Conservation (phyloP, 2,113 vertebrate species). For the Circaetus gallicus region DNA sequence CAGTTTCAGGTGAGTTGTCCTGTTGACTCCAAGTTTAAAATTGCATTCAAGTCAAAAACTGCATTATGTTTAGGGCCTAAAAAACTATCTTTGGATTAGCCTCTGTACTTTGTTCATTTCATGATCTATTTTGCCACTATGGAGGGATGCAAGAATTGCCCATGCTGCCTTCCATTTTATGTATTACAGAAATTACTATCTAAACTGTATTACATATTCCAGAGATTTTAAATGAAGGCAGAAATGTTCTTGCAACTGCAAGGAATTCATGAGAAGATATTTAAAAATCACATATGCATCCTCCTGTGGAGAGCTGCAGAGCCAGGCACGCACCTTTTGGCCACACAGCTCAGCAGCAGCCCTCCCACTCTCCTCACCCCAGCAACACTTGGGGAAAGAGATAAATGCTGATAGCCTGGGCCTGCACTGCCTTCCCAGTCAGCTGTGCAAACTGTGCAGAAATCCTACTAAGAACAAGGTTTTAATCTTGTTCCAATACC, state of each 20-base stretch:
- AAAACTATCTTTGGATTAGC: neutral
- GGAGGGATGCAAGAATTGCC: neutral
- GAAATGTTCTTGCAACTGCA: neutral
- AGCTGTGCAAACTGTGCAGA: neutral
- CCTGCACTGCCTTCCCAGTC: neutral
- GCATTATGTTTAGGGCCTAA: neutral
- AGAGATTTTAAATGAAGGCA: neutral
- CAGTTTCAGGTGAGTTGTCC: neutral
- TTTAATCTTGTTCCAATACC: conserved; percentile 56
- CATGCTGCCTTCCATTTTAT: neutral
- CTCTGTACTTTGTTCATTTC: neutral
- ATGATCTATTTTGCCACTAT: neutral
- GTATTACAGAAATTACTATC: neutral
- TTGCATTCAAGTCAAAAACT: neutral
- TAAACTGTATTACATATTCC: neutral
- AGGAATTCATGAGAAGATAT: neutral
- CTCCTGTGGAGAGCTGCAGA: neutral
- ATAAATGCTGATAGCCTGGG: neutral
- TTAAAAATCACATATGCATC: neutral
- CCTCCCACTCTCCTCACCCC: neutral
- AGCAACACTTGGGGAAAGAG: neutral
- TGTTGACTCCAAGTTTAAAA: neutral
- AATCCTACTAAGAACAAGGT: neutral
- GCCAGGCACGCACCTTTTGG: neutral
- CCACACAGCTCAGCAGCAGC: neutral